Base-by-base conservation (phyloP, 2,797 vertebrate species). In the Parotocinclus haroldoi region DNA sequence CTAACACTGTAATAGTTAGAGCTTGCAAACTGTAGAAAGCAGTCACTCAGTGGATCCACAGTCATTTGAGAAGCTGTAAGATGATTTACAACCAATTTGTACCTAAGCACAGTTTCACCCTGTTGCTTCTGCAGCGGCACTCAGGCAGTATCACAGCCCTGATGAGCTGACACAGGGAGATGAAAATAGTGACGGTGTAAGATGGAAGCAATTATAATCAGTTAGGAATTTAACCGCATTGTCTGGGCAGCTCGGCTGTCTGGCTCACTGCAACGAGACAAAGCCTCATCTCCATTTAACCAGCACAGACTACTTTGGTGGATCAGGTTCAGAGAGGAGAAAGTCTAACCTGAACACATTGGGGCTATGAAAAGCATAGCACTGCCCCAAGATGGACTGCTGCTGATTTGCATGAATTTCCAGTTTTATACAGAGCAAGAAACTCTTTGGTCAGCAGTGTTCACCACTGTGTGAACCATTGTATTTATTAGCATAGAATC, bases 141-240 rank as follows among this genome's bases (percentile, higher is more conserved):
- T 58, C 19, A 9, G 14, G 49, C 53, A 38, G 63, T 46, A 53
- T 53, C 50, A 45, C 14, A 69, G 45, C 37, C 44, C 54, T 48
- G 57, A 44, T 36, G 52, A 68, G 57, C 48, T 46, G 52, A 60
- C 45, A 58, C 37, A 12, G 27, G 50, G 40, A 68, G 71, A 53
- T 66, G 68, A 74, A 69, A 72, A 74, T 65, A 68, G 58, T 53
- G 60, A 58, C 66, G 66, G 57, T 63, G 61, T 54, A 79, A 72
- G 63, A 75, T 76, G 76, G 74, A 74, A 73, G 67, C 74, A 79
- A 76, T 79, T 76, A 76, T 72, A 75, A 79, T 76, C 77, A 79
- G 67, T 58, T 61, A 72, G 77, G 74, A 74, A 76, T 77, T 65
- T 54, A 60, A 64, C 68, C 59, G 27, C 66, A n/a, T 45, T 63